Evolutionary conservation across 2,797 vertebrate species (phyloP), one percentile per base, ranked within the genome.

Genomic region (Streptopelia turtur): DNA sequence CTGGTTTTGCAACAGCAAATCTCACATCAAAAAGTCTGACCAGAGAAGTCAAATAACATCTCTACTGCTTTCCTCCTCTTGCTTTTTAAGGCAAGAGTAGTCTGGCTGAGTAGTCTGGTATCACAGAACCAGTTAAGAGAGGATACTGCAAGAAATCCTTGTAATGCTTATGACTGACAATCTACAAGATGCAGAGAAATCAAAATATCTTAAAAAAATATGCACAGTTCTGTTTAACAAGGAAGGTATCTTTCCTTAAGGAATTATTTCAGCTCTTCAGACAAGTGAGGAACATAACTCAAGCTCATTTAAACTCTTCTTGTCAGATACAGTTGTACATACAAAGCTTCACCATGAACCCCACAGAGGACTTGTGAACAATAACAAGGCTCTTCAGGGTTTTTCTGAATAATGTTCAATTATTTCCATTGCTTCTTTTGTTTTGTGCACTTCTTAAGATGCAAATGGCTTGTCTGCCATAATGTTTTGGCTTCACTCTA

Each of bases 1-100:
- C 69, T 59, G 35, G 30, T 43, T 94, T 91, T 88, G 82, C 79
- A 93, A 78, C n/a, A 88, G 79, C 79, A 89, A 78, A 91, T 41
- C 89, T 81, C 70, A 33, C 31, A 89, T 30, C 41, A 94, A 35
- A 53, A 86, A 78, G 41, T 57, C 89, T 79, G 74, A 66, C 30
- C 37, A 91, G 30, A 65, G 35, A 76, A 52, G 43, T 65, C 80
- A 68, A 86, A 76, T 1, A 86, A 16, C 37, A 81, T 22, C 59
- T 59, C 47, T 15, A 33, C 15, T 70, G 16, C 72, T 59, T 91
- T 82, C 16, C 6, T 17, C 39, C 22, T 71, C 72, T 31, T 50
- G 4, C 5, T 27, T 56, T 60, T 69, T 11, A 83, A 9, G 33
- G 21, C 56, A 80, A 69, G 16, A 47, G 24, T 74, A 84, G 21